Conservation (phyloP, 2,888 invertebrate species). For the Synergus umbraculus region DNA sequence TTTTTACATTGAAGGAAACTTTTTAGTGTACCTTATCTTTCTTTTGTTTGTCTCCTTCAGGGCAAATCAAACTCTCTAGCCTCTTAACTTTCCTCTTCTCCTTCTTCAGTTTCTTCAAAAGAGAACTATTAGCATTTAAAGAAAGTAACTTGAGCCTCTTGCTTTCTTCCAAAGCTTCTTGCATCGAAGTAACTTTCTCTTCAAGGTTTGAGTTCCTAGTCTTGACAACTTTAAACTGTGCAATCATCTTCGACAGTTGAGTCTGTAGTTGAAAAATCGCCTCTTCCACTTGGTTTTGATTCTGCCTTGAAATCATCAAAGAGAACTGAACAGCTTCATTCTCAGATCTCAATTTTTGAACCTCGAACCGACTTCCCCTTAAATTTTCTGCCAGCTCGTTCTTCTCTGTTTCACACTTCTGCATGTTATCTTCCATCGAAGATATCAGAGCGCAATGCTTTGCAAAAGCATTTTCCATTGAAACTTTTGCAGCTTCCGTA, state of each 20-base stretch:
- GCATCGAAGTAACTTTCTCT: slow-evolving; percentile 61
- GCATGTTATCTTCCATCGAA: slow-evolving; percentile 59
- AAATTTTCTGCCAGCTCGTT: slow-evolving; percentile 57
- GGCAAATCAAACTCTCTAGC: slow-evolving; percentile 60
- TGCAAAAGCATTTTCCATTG: slow-evolving; percentile 57
- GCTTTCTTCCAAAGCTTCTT: slow-evolving; percentile 62
- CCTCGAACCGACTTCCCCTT: slow-evolving; percentile 53
- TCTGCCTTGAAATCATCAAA: slow-evolving; percentile 61
- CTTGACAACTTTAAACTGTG: slow-evolving; percentile 65
- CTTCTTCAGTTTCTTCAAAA: slow-evolving; percentile 62
- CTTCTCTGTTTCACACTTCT: slow-evolving; percentile 60
- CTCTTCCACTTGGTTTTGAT: slow-evolving; percentile 67
- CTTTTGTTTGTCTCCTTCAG: slow-evolving; percentile 52
- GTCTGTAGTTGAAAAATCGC: slow-evolving; percentile 63
- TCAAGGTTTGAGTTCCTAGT: slow-evolving; percentile 63
- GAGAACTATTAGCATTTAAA: slow-evolving; percentile 61
- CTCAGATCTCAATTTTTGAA: slow-evolving; percentile 60
- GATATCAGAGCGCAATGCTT: slow-evolving; percentile 61
- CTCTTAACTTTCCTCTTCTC: slow-evolving; percentile 60
- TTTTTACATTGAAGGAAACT: too few relatives aligned
- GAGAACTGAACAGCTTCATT: slow-evolving; percentile 60
- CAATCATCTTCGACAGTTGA: slow-evolving; percentile 68
- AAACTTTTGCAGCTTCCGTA: slow-evolving; percentile 59
- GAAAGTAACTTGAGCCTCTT: slow-evolving; percentile 62
- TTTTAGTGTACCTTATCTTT: slow-evolving; percentile 56